Conservation (phyloP, 2,888 invertebrate genomes). For the Cephus pygmeus region DNA sequence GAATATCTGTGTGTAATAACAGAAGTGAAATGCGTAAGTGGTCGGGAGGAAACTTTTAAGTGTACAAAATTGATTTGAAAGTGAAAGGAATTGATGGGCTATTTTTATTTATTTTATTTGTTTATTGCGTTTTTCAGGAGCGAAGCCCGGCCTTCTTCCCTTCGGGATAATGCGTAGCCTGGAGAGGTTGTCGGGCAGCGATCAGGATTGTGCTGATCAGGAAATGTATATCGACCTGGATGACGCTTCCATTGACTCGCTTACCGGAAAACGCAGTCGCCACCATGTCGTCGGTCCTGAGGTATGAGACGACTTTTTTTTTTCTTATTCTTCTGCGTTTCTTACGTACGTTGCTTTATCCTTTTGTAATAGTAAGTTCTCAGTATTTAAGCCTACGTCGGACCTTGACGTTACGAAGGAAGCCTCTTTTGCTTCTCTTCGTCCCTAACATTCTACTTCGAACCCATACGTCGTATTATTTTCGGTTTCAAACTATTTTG, state of each 20-base stretch:
- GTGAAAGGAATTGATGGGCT: neutral
- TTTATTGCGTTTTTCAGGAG: neutral
- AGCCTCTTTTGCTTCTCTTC: neutral
- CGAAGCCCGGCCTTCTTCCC: neutral
- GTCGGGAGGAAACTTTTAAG: neutral
- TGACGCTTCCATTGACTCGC: slow-evolving; percentile 64
- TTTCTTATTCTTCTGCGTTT: neutral
- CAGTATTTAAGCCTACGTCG: neutral
- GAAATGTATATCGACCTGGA: slow-evolving; percentile 66
- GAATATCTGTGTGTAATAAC: neutral
- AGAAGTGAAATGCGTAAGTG: neutral
- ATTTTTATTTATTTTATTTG: slow-evolving; percentile 2
- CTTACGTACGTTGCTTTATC: neutral
- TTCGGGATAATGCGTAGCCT: slow-evolving; percentile 62
- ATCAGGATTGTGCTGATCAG: slow-evolving; percentile 63
- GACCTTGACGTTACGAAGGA: neutral
- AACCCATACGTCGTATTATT: no score
- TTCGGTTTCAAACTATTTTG: no score
- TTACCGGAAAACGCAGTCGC: slow-evolving; percentile 63
- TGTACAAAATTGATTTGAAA: no score
- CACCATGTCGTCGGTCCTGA: slow-evolving; percentile 60
- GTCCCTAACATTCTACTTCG: neutral
- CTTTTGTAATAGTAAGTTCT: neutral
- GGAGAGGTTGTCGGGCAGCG: slow-evolving; percentile 64
- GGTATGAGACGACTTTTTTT: slow-evolving; percentile 38